Evolutionary conservation across 2,113 vertebrate species (phyloP).

Genomic region (Xenopus borealis): DNA sequence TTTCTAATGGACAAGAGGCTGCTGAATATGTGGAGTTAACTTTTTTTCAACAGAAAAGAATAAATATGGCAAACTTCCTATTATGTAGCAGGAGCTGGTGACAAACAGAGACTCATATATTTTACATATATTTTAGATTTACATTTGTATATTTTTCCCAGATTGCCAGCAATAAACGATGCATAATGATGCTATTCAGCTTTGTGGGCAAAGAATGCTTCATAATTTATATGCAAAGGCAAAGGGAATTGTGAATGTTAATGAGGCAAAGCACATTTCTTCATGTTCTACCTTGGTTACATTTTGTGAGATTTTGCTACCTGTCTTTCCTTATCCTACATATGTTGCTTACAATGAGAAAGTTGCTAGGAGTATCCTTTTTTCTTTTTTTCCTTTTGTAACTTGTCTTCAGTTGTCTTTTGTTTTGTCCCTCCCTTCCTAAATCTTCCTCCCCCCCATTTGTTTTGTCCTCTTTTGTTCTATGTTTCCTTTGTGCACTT

Average conservation of each 20-base stretch:
- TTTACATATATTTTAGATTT: background rate
- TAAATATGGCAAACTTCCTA: background rate
- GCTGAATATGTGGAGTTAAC: background rate
- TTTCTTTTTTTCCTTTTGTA: no score
- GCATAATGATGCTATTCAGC: slow-evolving; percentile 1
- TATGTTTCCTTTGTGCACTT: no score
- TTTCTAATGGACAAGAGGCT: no score
- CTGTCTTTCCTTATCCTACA: no score
- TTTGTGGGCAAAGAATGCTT: background rate
- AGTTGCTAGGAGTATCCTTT: no score
- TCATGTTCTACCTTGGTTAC: background rate
- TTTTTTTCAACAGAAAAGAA: background rate
- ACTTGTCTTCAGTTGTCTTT: no score
- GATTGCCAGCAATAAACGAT: background rate
- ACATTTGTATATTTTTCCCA: background rate
- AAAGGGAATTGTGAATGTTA: background rate
- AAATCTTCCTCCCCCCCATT: no score
- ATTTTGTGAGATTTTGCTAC: background rate
- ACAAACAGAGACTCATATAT: background rate
- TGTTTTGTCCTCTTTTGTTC: no score
- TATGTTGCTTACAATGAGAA: no score
- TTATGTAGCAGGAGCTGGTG: background rate
- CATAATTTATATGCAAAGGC: background rate
- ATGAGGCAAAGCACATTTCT: background rate
- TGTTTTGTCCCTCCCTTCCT: no score